Evolutionary conservation across 2,113 vertebrate species (phyloP), one percentile per base, ranked within the genome.

Genomic region (Eulemur rufifrons): DNA sequence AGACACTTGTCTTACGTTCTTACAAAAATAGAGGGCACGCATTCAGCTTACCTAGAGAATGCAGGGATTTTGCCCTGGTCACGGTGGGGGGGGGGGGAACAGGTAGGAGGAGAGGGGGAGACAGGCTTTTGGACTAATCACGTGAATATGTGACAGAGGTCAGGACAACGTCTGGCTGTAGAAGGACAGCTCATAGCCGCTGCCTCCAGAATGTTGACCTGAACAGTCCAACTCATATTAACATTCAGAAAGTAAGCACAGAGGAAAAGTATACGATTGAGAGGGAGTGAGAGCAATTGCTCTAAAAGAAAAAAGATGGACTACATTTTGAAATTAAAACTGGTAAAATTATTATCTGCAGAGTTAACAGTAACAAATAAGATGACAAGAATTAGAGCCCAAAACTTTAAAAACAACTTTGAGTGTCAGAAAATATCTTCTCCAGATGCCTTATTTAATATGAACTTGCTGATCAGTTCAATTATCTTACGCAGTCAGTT

Each of bases 311-410:
- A 47, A 81, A 42, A 17, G 15, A 39, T 29, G 54, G 23, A 8
- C 32, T 25, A 6, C 39, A 34, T 39, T 73, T 42, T 39, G 52
- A 88, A 88, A 71, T 37, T 34, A 39, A 71, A 71, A 94, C 37
- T 68, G 27, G 39, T 29, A 71, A 68, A 61, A 37, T 37, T 37
- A 61, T 37, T 37, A 37, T 37, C 37, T 37, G 37, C 99, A 71
- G 83, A 66, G 23, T 86, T 59, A 87, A 32, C 11, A 50, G 50
- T 59, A 15, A 83, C 71, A 71, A 59, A 27, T 47, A 42, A 23
- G 15, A 54, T 13, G 18, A 8, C 14, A 39, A 73, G 27, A 73
- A 64, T 27, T 27, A 27, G n/a, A 81, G 14, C 14, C 25, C n/a
- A 64, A 50, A 56, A 18, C 34, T 66, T 13, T 3, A n/a, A 82